These are phyloP conservation scores for Papilio polyxenes DNA, from an alignment of 1,140 invertebrate genomes.

Conservation along the genomic window DNA sequence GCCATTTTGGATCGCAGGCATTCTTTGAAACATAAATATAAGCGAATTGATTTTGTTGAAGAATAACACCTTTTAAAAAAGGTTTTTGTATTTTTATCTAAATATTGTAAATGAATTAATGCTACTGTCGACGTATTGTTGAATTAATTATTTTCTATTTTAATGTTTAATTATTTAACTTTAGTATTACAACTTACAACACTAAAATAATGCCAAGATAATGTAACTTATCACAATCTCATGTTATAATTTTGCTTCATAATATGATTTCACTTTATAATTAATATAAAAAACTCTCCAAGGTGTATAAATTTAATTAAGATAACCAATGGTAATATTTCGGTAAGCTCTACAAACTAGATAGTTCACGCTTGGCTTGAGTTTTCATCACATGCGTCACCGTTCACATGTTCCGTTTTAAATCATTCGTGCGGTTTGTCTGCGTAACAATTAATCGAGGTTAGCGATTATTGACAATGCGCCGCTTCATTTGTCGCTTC, in stretches of 20 bases:
- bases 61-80: neutral
- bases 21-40: slow-evolving; percentile 5
- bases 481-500: slow-evolving; percentile 23
- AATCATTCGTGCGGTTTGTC: neutral
- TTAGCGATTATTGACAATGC: slow-evolving; percentile 15
- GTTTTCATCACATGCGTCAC: neutral
- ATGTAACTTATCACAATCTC: neutral
- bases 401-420: neutral
- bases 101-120: neutral
- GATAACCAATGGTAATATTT: neutral
- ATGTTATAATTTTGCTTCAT: neutral
- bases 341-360: slow-evolving; percentile 1
- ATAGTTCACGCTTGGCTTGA: slow-evolving; percentile 2
- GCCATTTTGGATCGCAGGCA: slow-evolving; percentile 32
- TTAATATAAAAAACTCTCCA: neutral
- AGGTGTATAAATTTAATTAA: neutral
- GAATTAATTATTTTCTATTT: neutral
- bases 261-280: neutral
- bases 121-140: neutral
- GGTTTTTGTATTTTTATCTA: neutral
- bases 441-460: slow-evolving; percentile 24
- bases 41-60: slow-evolving; percentile 4
- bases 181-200: neutral
- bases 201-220: neutral
- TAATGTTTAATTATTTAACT: neutral